phyloP scores from a whole-genome alignment of 2,888 invertebrate species.

The Drosophila peninsularis region DNA sequence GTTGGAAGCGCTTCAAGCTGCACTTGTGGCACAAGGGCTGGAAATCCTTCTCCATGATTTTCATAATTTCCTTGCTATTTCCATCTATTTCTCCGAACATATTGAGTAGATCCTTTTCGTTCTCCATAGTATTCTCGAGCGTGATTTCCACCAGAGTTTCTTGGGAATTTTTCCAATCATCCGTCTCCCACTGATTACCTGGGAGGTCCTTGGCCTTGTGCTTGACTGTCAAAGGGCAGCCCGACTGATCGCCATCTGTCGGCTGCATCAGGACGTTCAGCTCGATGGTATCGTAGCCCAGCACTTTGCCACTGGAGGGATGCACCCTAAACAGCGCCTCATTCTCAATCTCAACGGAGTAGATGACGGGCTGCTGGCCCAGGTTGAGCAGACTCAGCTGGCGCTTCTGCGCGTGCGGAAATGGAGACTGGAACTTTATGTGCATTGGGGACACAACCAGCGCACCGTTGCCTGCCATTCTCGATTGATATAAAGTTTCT shows the following conservation, averaged over 20 bases:
- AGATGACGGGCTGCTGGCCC: slow-evolving; percentile 18
- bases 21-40: slow-evolving; percentile 24
- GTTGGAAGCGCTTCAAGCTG: neutral
- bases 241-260: neutral
- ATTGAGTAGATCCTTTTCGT: slow-evolving; percentile 1
- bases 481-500: neutral
- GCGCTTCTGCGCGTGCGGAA: slow-evolving; percentile 35
- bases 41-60: neutral
- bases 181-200: accelerated
- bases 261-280: slow-evolving; percentile 44
- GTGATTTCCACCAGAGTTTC: slow-evolving; percentile 8
- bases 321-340: neutral
- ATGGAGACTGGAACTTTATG: slow-evolving; percentile 40
- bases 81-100: neutral
- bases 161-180: slow-evolving; percentile 4
- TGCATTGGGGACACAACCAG: slow-evolving; percentile 34
- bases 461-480: slow-evolving; percentile 24
- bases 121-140: slow-evolving; percentile 2
- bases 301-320: slow-evolving; percentile 14
- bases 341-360: slow-evolving; percentile 10
- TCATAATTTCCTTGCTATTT: neutral
- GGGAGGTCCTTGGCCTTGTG: neutral
- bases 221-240: slow-evolving; percentile 5
- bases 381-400: slow-evolving; percentile 43
- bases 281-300: slow-evolving; percentile 39